Evolutionary conservation across 2,888 invertebrate species (phyloP).

Genomic region (Geophilus truncorum): DNA sequence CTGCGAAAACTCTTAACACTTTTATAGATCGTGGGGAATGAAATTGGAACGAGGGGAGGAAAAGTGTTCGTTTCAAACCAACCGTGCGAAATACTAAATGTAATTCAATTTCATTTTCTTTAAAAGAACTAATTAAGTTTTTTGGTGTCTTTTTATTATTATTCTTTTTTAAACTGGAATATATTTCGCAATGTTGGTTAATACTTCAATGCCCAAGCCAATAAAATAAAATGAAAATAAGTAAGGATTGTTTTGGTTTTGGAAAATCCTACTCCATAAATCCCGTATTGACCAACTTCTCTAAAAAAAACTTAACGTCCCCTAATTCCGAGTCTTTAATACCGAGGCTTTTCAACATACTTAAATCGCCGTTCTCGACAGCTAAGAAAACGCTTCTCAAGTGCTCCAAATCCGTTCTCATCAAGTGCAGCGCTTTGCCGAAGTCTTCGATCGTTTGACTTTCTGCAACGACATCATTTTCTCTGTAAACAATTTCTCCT

Average conservation of each 20-base stretch:
- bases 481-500: not conserved
- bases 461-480: constrained; percentile 56
- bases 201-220: not conserved
- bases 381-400: constrained; percentile 92
- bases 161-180: not conserved
- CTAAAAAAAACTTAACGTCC: constrained; percentile 92
- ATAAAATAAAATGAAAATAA: not conserved
- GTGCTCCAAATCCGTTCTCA: constrained; percentile 84
- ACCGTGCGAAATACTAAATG: not conserved
- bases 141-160: not conserved
- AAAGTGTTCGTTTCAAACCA: not conserved
- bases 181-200: not conserved
- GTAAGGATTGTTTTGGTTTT: not conserved
- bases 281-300: constrained; percentile 90
- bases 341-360: constrained; percentile 83
- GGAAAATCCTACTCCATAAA: constrained; percentile 68
- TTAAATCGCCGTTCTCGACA: constrained; percentile 85
- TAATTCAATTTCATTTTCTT: not conserved
- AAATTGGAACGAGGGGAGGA: not conserved
- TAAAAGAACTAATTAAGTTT: not conserved
- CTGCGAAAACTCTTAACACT: not conserved
- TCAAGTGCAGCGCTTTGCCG: constrained; percentile 76
- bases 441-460: constrained; percentile 94
- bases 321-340: constrained; percentile 93
- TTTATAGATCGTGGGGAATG: not conserved